A percentile compares a stretch with the other conserved stretches of the same genome.
Conservation (phyloP, 2,113 vertebrate genomes). For the Kobus ellipsiprymnus region DNA sequence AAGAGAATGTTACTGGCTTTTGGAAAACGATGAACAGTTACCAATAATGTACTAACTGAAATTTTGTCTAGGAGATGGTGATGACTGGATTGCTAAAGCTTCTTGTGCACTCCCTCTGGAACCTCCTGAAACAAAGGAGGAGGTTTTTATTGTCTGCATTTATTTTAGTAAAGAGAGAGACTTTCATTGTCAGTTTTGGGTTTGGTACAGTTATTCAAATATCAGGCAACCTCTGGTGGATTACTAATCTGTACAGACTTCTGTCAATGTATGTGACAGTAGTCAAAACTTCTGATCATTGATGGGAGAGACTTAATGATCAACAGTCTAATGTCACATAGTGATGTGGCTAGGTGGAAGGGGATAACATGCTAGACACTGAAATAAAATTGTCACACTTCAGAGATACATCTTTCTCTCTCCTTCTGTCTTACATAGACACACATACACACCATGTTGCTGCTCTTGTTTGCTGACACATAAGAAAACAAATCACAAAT, state of each 20-base stretch:
- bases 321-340: not conserved
- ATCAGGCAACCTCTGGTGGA: not conserved
- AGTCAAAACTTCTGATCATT: not conserved
- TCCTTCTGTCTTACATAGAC: not conserved
- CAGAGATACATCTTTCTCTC: not conserved
- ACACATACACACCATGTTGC: not conserved
- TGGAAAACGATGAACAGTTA: not conserved
- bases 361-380: not conserved
- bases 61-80: not conserved
- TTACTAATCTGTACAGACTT: not conserved
- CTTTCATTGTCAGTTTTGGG: not conserved
- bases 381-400: not conserved
- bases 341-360: not conserved
- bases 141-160: not conserved
- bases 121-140: not conserved
- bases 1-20: not conserved
- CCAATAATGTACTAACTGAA: not conserved
- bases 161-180: not conserved
- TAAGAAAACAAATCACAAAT: not conserved
- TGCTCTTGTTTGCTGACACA: not conserved
- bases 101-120: not conserved
- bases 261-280: not conserved
- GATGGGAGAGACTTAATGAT: not conserved
- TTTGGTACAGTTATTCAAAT: not conserved
- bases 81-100: not conserved